phyloP scores from a whole-genome alignment of 2,113 vertebrate genomes.

The Pitta sordida region DNA sequence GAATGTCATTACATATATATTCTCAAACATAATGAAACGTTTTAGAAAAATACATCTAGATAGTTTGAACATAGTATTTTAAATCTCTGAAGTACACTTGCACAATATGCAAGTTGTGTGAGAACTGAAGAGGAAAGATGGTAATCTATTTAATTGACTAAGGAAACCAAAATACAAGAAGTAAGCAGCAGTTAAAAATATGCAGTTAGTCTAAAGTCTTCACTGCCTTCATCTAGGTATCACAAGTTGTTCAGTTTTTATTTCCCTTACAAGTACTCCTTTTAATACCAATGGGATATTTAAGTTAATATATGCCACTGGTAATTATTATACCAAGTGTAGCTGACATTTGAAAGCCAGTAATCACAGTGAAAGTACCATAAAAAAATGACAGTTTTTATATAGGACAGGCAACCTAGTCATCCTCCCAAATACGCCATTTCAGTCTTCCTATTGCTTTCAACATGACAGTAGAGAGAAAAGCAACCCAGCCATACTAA shows the following conservation, averaged over 20 bases:
- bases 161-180: background rate
- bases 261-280: background rate
- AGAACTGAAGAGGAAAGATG: background rate
- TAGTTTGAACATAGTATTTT: background rate
- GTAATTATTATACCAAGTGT: background rate
- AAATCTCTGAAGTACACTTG: background rate
- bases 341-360: background rate
- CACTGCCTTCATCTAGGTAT: background rate
- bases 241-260: background rate
- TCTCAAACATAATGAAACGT: background rate
- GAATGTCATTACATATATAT: background rate
- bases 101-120: background rate
- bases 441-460: too few species aligned
- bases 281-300: background rate
- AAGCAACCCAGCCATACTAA: background rate
- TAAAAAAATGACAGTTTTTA: background rate
- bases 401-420: background rate
- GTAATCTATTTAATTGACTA: background rate
- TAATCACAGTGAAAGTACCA: background rate
- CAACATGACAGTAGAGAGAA: accelerated
- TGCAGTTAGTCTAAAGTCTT: background rate
- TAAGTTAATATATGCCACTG: background rate
- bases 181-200: background rate
- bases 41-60: background rate
- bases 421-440: background rate